These are phyloP conservation scores for Merodon equestris DNA, from an alignment of 2,888 invertebrate genomes.

Conservation along the genomic window DNA sequence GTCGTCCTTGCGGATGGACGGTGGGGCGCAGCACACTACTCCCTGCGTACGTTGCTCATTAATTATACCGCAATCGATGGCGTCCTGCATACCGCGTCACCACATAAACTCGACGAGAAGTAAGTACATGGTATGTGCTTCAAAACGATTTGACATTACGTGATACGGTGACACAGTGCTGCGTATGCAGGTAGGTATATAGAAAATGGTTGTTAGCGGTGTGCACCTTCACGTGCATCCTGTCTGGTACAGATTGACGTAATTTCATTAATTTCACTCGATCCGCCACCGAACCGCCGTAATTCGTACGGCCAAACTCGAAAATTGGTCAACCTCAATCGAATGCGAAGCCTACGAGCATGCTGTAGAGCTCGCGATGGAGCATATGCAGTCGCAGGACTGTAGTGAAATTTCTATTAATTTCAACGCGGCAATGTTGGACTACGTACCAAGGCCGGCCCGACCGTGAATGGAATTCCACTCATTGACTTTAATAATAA, in stretches of 20 bases:
- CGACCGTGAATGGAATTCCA: conserved; percentile 9
- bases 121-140: conserved; percentile 21
- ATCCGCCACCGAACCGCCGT: conserved; percentile 5
- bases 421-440: conserved; percentile 21
- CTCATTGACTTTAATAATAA: conserved; percentile 61
- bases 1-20: conserved; percentile 5
- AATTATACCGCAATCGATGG: conserved; percentile 53
- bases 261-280: conserved; percentile 59
- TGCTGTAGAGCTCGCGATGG: too few relatives aligned
- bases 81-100: conserved; percentile 1
- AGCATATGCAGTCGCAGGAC: conserved; percentile 43
- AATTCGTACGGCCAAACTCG: conserved; percentile 53
- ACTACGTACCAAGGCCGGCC: background rate
- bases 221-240: conserved; percentile 33
- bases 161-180: background rate
- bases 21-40: conserved; percentile 8
- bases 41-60: conserved; percentile 22
- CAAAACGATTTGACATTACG: conserved; percentile 48
- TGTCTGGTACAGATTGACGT: conserved; percentile 60
- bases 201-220: conserved; percentile 33
- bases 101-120: conserved; percentile 20
- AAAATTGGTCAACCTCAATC: conserved; percentile 59
- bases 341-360: too few relatives aligned
- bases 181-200: too few relatives aligned
- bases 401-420: conserved; percentile 45